phyloP scores from a whole-genome alignment of 2,797 vertebrate species.

The Threskiornis aethiopicus region DNA sequence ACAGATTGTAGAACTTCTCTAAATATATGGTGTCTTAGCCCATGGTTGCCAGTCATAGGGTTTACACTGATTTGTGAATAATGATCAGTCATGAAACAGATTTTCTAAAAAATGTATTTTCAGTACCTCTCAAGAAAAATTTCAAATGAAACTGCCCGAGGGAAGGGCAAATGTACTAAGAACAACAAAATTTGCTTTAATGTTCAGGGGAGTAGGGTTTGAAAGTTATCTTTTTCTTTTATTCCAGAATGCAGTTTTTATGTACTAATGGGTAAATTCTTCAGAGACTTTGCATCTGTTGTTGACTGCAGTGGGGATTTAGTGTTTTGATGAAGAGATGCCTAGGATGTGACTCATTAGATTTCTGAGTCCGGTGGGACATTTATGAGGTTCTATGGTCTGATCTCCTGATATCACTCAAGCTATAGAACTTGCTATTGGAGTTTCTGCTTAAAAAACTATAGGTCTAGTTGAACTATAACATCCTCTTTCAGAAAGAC shows the following conservation, averaged over 20 bases:
- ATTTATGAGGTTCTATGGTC: not conserved
- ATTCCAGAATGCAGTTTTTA: not conserved
- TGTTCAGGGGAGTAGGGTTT: not conserved
- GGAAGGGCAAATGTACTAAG: not conserved
- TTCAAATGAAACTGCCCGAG: not conserved
- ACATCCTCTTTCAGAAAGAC: not conserved
- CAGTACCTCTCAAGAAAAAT: not conserved
- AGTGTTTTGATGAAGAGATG: not conserved
- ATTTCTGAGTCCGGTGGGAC: not conserved
- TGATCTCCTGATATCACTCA: not conserved
- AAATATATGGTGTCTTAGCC: not conserved
- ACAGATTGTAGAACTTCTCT: not conserved
- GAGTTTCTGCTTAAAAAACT: not conserved
- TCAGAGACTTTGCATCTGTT: not conserved
- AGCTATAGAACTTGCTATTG: not conserved
- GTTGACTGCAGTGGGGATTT: not conserved
- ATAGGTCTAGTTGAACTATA: not conserved
- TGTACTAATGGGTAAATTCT: not conserved
- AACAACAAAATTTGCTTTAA: not conserved
- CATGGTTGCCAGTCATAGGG: not conserved
- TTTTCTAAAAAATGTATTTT: not conserved
- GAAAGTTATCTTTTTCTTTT: not conserved
- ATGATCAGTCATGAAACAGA: not conserved
- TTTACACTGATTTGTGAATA: not conserved
- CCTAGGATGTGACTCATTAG: not conserved